Percentiles rank a stretch among this genome's conserved stretches.
phyloP scores from a whole-genome alignment of 2,797 vertebrate species.

The Rhinophrynus dorsalis region DNA sequence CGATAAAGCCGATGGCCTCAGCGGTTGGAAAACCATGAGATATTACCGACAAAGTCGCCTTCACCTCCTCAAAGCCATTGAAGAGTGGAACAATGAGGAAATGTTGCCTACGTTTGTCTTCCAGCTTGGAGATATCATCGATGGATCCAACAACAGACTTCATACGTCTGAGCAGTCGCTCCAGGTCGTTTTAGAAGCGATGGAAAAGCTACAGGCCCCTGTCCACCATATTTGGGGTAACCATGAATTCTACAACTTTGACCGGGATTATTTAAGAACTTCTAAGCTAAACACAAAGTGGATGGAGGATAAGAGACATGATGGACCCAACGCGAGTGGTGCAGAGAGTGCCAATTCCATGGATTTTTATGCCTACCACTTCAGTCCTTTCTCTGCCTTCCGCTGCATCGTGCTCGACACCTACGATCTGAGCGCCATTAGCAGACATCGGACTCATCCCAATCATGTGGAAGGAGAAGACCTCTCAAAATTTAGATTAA shows the following conservation, averaged over 20 bases:
- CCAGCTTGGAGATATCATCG: constrained; percentile 90
- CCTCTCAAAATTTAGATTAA: no score
- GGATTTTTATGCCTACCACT: constrained; percentile 80
- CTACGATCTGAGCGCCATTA: constrained; percentile 84
- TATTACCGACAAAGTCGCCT: constrained; percentile 81
- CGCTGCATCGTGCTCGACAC: constrained; percentile 81
- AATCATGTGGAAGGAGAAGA: constrained; percentile 65
- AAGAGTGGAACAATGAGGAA: constrained; percentile 68
- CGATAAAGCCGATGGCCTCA: constrained; percentile 79
- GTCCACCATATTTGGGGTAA: constrained; percentile 92
- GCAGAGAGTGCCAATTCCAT: constrained; percentile 46
- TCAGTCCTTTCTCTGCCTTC: constrained; percentile 76
- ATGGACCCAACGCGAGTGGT: neutral
- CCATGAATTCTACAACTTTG: constrained; percentile 94
- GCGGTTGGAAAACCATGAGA: constrained; percentile 68
- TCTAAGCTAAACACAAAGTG: constrained; percentile 74
- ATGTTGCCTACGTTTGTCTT: constrained; percentile 73
- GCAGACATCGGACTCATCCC: constrained; percentile 65
- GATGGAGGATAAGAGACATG: constrained; percentile 42
- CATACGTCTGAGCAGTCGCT: constrained; percentile 71
- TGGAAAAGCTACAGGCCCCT: constrained; percentile 59
- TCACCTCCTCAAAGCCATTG: constrained; percentile 70
- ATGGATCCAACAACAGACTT: constrained; percentile 75
- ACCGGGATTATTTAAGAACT: constrained; percentile 65
- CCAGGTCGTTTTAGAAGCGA: constrained; percentile 68